Conservation (phyloP, 2,113 vertebrate genomes). For the Lycaon pictus region DNA sequence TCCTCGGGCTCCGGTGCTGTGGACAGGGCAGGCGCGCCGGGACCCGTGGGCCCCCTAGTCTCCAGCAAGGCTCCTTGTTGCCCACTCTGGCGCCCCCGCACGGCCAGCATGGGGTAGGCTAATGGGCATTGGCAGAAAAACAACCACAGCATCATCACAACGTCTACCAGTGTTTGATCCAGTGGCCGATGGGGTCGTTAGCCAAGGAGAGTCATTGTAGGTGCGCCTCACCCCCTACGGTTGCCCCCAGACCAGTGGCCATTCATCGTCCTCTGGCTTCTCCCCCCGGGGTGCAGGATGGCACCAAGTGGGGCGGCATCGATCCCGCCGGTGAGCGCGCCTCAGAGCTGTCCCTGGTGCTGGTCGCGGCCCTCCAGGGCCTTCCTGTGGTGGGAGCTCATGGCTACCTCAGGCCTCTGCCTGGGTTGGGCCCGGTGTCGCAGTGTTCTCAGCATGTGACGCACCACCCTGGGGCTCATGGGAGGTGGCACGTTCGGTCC, state of each 20-base stretch:
- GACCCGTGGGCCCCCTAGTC: neutral
- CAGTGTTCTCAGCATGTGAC: neutral
- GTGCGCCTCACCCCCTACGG: conserved; percentile 57
- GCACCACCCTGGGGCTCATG: neutral
- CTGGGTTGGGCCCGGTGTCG: neutral
- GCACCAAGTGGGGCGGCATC: conserved; percentile 52
- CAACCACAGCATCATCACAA: conserved; percentile 64
- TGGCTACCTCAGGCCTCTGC: neutral
- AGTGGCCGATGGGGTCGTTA: conserved; percentile 83
- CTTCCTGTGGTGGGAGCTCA: neutral
- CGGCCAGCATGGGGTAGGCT: neutral
- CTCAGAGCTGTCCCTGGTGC: conserved; percentile 3
- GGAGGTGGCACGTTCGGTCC: conserved; percentile 71
- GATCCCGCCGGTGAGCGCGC: conserved; percentile 64
- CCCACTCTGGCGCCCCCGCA: neutral
- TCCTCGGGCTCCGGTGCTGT: neutral
- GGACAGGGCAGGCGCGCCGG: neutral
- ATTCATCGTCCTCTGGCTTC: conserved; percentile 18
- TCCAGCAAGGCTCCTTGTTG: neutral
- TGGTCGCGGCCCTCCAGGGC: neutral
- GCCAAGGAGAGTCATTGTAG: conserved; percentile 82
- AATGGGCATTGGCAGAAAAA: conserved; percentile 75
- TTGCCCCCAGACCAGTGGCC: conserved; percentile 64
- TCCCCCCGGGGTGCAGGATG: conserved; percentile 23
- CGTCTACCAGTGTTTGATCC: conserved; percentile 77